Evolutionary conservation across 2,797 vertebrate genomes (phyloP).

Genomic region (Cynodonichthys magdalenae): DNA sequence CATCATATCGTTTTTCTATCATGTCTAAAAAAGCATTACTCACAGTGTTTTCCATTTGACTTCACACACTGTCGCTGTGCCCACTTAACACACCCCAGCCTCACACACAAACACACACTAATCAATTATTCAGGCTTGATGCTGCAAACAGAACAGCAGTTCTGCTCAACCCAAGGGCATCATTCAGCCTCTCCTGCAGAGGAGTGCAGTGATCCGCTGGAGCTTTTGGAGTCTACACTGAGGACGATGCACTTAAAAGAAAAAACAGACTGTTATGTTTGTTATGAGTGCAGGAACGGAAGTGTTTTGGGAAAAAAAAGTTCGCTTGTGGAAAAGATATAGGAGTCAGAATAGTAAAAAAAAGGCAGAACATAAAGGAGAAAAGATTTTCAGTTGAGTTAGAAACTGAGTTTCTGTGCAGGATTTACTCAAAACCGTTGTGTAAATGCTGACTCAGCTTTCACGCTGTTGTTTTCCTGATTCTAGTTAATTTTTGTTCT

Average conservation of each 20-base stretch:
- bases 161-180: conserved; percentile 24
- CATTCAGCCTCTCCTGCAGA: conserved; percentile 11
- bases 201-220: conserved; percentile 2
- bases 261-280: too few species aligned
- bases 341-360: too few species aligned
- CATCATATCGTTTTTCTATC: background rate
- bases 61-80: conserved; percentile 8
- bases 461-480: too few species aligned
- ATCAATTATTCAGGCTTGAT: conserved; percentile 55
- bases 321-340: conserved; percentile 19
- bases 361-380: too few species aligned
- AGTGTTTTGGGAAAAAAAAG: conserved; percentile 1
- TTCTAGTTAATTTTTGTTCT: too few species aligned
- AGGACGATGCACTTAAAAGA: background rate
- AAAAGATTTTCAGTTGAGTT: too few species aligned
- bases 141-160: conserved; percentile 39
- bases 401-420: too few species aligned
- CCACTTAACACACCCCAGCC: conserved; percentile 16
- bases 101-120: background rate
- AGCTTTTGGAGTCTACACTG: conserved; percentile 9
- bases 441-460: too few species aligned
- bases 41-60: conserved; percentile 12
- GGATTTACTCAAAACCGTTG: too few species aligned
- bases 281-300: background rate
- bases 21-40: background rate